Conservation (phyloP, 2,113 vertebrate genomes). For the Trachemys scripta region DNA sequence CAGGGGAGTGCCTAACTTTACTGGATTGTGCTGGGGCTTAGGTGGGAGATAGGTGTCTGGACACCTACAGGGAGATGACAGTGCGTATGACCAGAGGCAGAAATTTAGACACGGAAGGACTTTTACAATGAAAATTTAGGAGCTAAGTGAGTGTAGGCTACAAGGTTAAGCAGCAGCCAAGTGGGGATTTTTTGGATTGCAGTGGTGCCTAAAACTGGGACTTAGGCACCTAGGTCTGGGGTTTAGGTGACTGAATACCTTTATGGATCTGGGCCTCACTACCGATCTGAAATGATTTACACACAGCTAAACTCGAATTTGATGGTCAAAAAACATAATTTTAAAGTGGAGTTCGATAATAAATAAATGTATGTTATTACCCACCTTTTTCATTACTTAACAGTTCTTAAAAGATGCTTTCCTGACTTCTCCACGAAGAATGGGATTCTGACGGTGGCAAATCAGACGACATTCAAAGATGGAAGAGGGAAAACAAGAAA, state of each 20-base stretch:
- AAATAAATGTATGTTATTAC: background rate
- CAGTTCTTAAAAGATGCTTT: constrained; percentile 96
- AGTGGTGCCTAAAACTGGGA: background rate
- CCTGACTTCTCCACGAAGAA: constrained; percentile 92
- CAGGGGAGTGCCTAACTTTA: background rate
- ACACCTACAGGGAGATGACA: background rate
- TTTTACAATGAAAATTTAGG: background rate
- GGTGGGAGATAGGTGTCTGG: background rate
- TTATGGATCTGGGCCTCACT: background rate
- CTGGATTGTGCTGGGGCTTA: background rate
- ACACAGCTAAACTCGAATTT: background rate
- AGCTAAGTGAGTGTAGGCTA: background rate
- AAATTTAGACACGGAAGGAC: background rate
- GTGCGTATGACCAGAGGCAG: background rate
- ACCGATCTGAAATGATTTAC: background rate
- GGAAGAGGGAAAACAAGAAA: constrained; percentile 85
- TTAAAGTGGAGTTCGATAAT: background rate
- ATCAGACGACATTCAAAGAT: constrained; percentile 88
- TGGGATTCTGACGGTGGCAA: constrained; percentile 88
- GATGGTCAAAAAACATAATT: background rate
- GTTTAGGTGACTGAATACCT: background rate
- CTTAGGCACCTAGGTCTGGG: background rate
- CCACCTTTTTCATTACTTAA: constrained; percentile 37
- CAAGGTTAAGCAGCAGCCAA: background rate
- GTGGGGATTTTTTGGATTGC: background rate